phyloP scores from a whole-genome alignment of 2,888 invertebrate genomes.

The Latheticus oryzae region DNA sequence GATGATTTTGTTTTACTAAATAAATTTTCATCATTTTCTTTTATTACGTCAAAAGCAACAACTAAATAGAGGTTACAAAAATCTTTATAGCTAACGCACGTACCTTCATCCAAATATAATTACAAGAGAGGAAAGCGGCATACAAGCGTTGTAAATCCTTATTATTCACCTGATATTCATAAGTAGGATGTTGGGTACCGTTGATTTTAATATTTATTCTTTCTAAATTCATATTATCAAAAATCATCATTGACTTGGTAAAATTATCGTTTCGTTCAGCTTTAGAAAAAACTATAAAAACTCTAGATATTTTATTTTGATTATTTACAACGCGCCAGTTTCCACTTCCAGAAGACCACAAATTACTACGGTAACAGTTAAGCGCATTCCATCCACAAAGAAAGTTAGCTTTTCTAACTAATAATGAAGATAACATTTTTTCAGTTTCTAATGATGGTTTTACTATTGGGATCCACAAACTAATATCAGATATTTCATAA shows the following conservation, averaged over 20 bases:
- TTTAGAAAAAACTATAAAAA: slow-evolving; percentile 13
- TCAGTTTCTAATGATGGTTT: slow-evolving; percentile 1
- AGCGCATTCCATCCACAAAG: slow-evolving; percentile 19
- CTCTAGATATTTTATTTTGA: slow-evolving; percentile 21
- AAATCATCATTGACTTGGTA: too few species aligned
- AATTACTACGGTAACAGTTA: slow-evolving; percentile 24
- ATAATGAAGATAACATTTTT: slow-evolving; percentile 16
- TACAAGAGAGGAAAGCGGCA: slow-evolving; percentile 3
- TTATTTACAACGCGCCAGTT: slow-evolving; percentile 16
- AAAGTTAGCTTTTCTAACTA: slow-evolving; percentile 17
- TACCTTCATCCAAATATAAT: slow-evolving; percentile 2
- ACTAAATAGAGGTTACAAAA: slow-evolving; percentile 2
- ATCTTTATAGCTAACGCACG: slow-evolving; percentile 3
- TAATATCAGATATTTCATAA: slow-evolving; percentile 2
- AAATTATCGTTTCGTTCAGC: slow-evolving; percentile 16
- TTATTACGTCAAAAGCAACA: slow-evolving; percentile 1
- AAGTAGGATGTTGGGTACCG: slow-evolving; percentile 4
- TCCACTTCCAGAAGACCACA: slow-evolving; percentile 22
- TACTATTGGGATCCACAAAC: slow-evolving; percentile 3
- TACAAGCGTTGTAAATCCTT: not conserved
- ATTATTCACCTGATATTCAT: not conserved
- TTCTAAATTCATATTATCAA: too few species aligned
- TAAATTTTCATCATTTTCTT: slow-evolving; percentile 2
- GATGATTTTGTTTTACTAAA: slow-evolving; percentile 2
- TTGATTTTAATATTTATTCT: slow-evolving; percentile 2